These are phyloP conservation scores for Drosophila pseudoobscura DNA, from an alignment of 1,140 invertebrate genomes.

Conservation along the genomic window DNA sequence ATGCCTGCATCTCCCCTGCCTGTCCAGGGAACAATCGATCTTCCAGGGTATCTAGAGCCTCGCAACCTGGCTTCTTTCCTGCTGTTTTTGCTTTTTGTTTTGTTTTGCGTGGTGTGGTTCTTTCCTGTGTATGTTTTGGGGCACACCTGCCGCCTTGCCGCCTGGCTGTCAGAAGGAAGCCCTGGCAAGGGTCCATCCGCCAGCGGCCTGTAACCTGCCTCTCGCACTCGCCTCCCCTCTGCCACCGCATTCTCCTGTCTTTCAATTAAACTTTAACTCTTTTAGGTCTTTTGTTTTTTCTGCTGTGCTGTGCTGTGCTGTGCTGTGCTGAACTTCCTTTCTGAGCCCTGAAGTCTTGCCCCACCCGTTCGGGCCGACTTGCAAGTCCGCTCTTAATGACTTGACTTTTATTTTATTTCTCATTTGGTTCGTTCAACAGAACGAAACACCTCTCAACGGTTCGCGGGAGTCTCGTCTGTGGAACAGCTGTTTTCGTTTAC, in stretches of 20 bases:
- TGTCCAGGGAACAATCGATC: too few relatives aligned
- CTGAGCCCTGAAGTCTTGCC: conserved; percentile 11
- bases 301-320: too few relatives aligned
- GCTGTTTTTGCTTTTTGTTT: conserved; percentile 30
- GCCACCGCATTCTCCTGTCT: conserved; percentile 2
- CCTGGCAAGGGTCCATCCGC: conserved; percentile 36
- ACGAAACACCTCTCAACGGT: conserved; percentile 24
- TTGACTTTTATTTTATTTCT: conserved; percentile 52
- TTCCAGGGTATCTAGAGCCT: background rate
- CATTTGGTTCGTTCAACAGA: conserved; percentile 38
- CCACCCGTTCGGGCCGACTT: conserved; percentile 16
- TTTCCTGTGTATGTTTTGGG: conserved; percentile 56
- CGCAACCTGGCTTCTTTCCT: background rate
- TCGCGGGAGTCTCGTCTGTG: conserved; percentile 2
- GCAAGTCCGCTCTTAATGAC: conserved; percentile 38
- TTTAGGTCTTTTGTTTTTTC: conserved; percentile 4
- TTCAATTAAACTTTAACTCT: conserved; percentile 54
- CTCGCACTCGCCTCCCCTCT: conserved; percentile 8
- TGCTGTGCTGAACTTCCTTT: conserved; percentile 27
- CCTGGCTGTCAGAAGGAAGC: conserved; percentile 22
- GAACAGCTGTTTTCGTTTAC: conserved; percentile 76
- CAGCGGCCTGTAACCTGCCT: conserved; percentile 2
- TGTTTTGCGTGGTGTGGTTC: conserved; percentile 22
- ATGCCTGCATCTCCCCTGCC: too few relatives aligned
- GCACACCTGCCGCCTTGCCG: conserved; percentile 57